Conservation (phyloP, 1,140 invertebrate species). For the Hycleus phaleratus region DNA sequence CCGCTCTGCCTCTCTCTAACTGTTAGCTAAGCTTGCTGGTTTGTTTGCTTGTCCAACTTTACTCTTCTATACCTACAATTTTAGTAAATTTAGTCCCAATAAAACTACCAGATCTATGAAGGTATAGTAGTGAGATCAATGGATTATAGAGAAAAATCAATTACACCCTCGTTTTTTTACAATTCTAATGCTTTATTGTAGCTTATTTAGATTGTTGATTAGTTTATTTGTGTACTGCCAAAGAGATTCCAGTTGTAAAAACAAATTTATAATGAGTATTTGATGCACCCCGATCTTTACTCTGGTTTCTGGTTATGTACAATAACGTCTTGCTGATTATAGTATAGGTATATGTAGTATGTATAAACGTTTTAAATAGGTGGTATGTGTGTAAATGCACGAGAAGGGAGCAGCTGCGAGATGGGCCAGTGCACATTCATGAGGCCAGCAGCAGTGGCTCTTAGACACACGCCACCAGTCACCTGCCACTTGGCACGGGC, state of each 20-base stretch:
- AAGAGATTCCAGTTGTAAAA: too few species aligned
- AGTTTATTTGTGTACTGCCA: too few species aligned
- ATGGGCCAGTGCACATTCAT: conserved; percentile 32
- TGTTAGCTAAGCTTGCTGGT: not conserved
- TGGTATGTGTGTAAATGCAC: not conserved
- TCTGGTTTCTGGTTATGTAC: not conserved
- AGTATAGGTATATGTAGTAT: conserved; percentile 1
- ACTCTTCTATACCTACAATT: too few species aligned
- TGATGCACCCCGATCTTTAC: too few species aligned
- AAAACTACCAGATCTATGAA: too few species aligned
- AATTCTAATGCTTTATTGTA: too few species aligned
- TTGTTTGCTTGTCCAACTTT: not conserved
- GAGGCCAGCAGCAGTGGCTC: conserved; percentile 21
- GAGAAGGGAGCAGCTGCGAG: conserved; percentile 30
- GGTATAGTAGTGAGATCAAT: too few species aligned
- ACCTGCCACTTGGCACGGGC: conserved; percentile 32
- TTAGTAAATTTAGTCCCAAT: too few species aligned
- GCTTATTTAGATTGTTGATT: too few species aligned
- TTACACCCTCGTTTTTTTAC: too few species aligned
- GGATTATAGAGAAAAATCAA: too few species aligned
- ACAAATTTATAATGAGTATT: too few species aligned
- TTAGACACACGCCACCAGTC: conserved; percentile 33
- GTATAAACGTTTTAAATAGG: not conserved
- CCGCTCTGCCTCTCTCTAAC: not conserved
- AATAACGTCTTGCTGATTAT: not conserved